A percentile compares a stretch with the other conserved stretches of the same genome.
phyloP scores from a whole-genome alignment of 2,888 invertebrate genomes.

The Dorcus hopei region DNA sequence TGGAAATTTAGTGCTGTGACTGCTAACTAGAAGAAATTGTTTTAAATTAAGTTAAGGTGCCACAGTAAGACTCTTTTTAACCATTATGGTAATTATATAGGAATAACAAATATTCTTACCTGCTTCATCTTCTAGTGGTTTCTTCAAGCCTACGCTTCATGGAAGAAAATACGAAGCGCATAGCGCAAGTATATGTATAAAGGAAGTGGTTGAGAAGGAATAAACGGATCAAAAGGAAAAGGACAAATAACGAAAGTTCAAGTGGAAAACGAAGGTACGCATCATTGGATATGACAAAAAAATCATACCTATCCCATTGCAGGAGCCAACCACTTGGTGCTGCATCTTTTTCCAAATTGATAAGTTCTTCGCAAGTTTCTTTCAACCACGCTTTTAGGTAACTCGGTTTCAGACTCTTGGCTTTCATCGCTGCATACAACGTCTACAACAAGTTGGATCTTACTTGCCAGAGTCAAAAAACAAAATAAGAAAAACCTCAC shows the following conservation, averaged over 20 bases:
- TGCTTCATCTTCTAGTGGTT: background rate
- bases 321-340: conserved; percentile 67
- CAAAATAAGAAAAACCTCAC: conserved; percentile 36
- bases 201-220: background rate
- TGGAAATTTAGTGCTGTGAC: too few species aligned
- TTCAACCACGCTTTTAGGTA: conserved; percentile 62
- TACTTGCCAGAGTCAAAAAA: background rate
- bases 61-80: too few species aligned
- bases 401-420: conserved; percentile 55
- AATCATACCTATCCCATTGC: conserved; percentile 72
- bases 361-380: conserved; percentile 58
- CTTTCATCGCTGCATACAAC: conserved; percentile 61
- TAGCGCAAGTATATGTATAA: background rate
- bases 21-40: too few species aligned
- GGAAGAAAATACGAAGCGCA: background rate
- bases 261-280: background rate
- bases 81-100: too few species aligned
- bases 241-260: too few species aligned
- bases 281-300: conserved; percentile 16
- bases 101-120: background rate
- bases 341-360: conserved; percentile 62
- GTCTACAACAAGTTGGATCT: conserved; percentile 51
- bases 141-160: background rate
- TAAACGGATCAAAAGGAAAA: too few species aligned
- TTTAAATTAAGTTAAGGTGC: too few species aligned